Conservation (phyloP, 2,113 vertebrate species). For the Calypte anna region DNA sequence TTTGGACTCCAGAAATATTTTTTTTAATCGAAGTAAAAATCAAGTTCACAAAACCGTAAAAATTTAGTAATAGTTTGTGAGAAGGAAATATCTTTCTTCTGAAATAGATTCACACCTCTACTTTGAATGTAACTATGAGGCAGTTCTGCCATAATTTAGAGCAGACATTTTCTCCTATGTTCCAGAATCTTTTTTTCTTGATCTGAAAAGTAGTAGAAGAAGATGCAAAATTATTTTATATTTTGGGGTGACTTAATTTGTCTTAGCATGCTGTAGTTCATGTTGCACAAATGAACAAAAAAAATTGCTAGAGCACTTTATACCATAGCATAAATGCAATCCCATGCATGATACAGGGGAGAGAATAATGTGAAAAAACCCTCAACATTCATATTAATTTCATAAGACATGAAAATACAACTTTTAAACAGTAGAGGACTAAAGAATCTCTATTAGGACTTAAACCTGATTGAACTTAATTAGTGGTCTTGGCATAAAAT, state of each 20-base stretch:
- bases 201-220: background rate
- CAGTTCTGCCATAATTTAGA: background rate
- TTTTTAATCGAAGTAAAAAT: background rate
- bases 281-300: background rate
- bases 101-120: background rate
- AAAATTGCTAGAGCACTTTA: background rate
- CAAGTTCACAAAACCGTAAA: background rate
- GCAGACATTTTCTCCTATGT: background rate
- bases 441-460: background rate
- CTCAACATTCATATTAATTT: background rate
- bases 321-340: accelerated
- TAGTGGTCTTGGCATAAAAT: background rate
- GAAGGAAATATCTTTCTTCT: background rate
- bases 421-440: background rate
- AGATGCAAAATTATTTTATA: background rate
- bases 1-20: background rate
- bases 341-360: accelerated
- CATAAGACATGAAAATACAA: background rate
- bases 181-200: background rate
- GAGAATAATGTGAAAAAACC: background rate
- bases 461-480: background rate
- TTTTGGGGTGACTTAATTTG: background rate
- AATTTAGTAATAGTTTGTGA: background rate
- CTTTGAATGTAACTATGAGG: background rate
- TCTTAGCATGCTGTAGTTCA: background rate